Evolutionary conservation across 2,888 invertebrate genomes (phyloP).

Genomic region (Eueremaeus valkanovi): DNA sequence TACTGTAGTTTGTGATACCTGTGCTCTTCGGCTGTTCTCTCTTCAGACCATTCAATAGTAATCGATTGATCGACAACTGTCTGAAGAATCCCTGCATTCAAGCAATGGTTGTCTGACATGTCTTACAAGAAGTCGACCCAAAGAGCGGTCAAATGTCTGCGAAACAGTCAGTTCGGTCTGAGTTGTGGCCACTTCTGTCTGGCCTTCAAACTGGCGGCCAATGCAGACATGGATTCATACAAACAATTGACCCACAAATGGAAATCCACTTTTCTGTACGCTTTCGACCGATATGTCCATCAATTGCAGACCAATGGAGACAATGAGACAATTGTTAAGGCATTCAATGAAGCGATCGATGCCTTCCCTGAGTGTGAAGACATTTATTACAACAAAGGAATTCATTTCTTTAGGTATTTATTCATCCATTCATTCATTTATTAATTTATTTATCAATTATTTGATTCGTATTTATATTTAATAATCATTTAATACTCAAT

Average conservation of each 20-base stretch:
- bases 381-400: slow-evolving; percentile 57
- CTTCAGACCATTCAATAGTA: no score
- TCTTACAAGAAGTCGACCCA: neutral
- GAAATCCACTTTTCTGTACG: slow-evolving; percentile 42
- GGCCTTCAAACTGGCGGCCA: slow-evolving; percentile 40
- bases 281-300: slow-evolving; percentile 42
- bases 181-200: slow-evolving; percentile 45
- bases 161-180: slow-evolving; percentile 41
- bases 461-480: slow-evolving; percentile 48
- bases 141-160: slow-evolving; percentile 38
- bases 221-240: neutral
- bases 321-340: slow-evolving; percentile 42
- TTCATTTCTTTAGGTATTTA: slow-evolving; percentile 57
- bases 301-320: slow-evolving; percentile 42
- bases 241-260: slow-evolving; percentile 37
- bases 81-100: neutral
- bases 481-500: no score
- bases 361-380: slow-evolving; percentile 56
- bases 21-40: no score
- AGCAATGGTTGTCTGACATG: neutral
- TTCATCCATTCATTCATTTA: slow-evolving; percentile 12
- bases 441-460: slow-evolving; percentile 15
- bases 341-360: slow-evolving; percentile 51
- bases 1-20: no score
- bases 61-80: no score